A percentile compares a stretch with the other conserved stretches of the same genome.
Evolutionary conservation across 2,888 invertebrate genomes (phyloP).

Genomic region (Amblyjoppa proteus): DNA sequence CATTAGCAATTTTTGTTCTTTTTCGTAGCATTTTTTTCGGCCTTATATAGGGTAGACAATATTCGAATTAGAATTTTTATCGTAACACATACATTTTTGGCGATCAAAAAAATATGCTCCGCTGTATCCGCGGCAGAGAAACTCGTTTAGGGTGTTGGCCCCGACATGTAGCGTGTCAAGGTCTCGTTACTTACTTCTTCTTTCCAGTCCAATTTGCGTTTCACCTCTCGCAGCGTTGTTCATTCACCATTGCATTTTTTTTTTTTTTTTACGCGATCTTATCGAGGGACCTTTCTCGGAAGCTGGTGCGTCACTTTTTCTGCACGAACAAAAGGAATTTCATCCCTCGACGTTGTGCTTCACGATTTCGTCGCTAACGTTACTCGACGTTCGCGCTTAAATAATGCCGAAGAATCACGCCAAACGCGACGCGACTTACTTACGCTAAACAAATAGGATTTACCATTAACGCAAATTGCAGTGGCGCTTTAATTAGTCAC

Average conservation of each 20-base stretch:
- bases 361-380: background rate
- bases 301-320: slow-evolving; percentile 6
- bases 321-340: background rate
- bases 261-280: slow-evolving; percentile 7
- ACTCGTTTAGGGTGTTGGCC: slow-evolving; percentile 39
- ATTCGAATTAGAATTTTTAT: background rate
- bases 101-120: background rate
- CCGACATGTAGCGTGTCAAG: slow-evolving; percentile 32
- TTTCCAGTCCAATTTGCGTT: slow-evolving; percentile 18
- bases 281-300: slow-evolving; percentile 23
- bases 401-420: background rate
- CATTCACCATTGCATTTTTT: background rate
- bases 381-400: background rate
- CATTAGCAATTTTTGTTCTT: background rate
- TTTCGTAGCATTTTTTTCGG: too few relatives aligned
- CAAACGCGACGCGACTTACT: background rate
- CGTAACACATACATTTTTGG: background rate
- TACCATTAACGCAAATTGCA: slow-evolving; percentile 4
- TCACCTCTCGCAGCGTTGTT: slow-evolving; percentile 16
- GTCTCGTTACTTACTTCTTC: slow-evolving; percentile 33
- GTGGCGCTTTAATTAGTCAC: slow-evolving; percentile 11
- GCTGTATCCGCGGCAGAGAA: background rate
- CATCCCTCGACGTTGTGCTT: slow-evolving; percentile 1
- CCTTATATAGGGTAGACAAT: background rate
- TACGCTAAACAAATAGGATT: background rate